Base-by-base conservation (phyloP, 2,888 invertebrate genomes). In the Pyralis farinalis region DNA sequence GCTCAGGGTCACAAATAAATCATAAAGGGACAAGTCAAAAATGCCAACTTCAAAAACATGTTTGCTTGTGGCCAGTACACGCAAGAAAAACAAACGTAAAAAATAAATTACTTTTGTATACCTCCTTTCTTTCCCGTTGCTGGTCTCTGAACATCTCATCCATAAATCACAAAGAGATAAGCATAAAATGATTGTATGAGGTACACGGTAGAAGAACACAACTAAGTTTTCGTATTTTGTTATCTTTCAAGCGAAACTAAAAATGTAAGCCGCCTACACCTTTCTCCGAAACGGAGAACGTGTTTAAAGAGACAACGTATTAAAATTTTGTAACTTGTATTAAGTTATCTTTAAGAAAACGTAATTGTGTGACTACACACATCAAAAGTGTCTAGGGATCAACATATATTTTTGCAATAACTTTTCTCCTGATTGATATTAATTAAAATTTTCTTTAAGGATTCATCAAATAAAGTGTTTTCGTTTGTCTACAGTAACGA, bases 41-140 rank as follows among this genome's bases (percentile, higher is more conserved):
- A 87, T 83, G 87, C 85, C 85, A 84, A 86, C 86, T 80, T 80
- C 79, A 82, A 84, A 84, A 87, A 86, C 86, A 85, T 84, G 85
- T 75, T 81, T 72, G 79, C 73, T 75, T 66, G 64, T 68, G 79
- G 71, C 79, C 86, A 77, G 84, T 84, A 81, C 84, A 66, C 80
- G 82, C 81, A 83, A 84, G 86, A 84, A 86, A 87, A 87, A 87
- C 83, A 87, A 86, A 86, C 79, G 74, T 71, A 85, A 86, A 87
- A 86, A 86, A 87, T 85, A 86, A 86, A 88, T 87, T 81, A 87
- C 87, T 84, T 87, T 88, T 85, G 88, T 88, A 82, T 85, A 79
- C 83, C 83, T 86, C 77, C 84, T 84, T 84, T 84, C 87, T 85
- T 85, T 80, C 77, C 84, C 85, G 86, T 85, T 82, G 85, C 78